These are phyloP conservation scores for Campylomormyrus tamandua DNA, from an alignment of 2,113 vertebrate species.

Conservation along the genomic window DNA sequence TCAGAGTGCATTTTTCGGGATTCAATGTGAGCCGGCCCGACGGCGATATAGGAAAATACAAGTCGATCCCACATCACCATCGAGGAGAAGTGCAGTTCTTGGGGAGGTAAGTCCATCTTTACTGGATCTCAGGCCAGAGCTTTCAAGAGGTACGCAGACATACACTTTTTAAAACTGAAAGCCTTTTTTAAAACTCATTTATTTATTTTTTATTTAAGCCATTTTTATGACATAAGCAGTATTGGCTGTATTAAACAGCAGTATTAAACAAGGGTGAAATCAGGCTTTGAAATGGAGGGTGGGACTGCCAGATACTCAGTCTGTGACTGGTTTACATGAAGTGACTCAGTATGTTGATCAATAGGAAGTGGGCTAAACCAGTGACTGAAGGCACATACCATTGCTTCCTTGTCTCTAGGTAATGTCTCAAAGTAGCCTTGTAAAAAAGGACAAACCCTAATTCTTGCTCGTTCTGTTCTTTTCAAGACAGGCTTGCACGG, in stretches of 20 bases:
- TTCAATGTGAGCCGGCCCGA: slow-evolving; percentile 85
- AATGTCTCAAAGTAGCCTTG: not conserved
- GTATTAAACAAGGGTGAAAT: not conserved
- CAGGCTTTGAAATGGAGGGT: not conserved
- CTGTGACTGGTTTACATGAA: not conserved
- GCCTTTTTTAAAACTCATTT: not conserved
- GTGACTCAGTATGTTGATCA: not conserved
- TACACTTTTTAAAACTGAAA: not conserved
- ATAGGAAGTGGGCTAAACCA: not conserved
- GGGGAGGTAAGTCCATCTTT: slow-evolving; percentile 69
- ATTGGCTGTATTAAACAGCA: not conserved
- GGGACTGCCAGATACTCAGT: not conserved
- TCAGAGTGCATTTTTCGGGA: slow-evolving; percentile 80
- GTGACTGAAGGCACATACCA: not conserved
- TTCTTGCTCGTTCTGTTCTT: slow-evolving; percentile 2
- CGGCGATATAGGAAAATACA: slow-evolving; percentile 88
- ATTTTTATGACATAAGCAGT: not conserved
- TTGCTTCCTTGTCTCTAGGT: not conserved
- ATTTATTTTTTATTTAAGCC: not conserved
- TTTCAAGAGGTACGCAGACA: not conserved
- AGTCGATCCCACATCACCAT: slow-evolving; percentile 92
- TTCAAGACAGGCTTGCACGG: not conserved
- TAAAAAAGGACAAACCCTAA: not conserved
- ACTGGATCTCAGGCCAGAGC: not conserved
- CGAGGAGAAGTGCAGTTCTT: slow-evolving; percentile 93